Conservation (phyloP, 2,797 vertebrate genomes). For the Mormyrops attenuatus region DNA sequence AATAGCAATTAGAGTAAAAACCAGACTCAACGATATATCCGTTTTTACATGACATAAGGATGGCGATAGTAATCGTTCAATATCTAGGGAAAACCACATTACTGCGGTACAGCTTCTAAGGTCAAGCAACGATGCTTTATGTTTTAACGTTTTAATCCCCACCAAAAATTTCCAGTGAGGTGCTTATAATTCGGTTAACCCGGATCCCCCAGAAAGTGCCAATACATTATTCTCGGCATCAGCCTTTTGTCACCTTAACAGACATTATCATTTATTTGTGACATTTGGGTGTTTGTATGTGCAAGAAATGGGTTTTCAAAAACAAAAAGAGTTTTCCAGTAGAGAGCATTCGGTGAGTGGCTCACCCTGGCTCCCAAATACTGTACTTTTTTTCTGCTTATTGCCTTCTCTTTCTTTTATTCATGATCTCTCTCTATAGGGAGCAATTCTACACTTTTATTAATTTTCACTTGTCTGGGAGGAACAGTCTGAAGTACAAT, state of each 20-base stretch:
- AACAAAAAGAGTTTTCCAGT: constrained; percentile 14
- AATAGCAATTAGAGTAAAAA: not conserved
- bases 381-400: not conserved
- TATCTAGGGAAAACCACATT: not conserved
- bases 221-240: not conserved
- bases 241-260: not conserved
- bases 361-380: not conserved
- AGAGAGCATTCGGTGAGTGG: constrained; percentile 13
- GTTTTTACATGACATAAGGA: not conserved
- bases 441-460: constrained; percentile 13
- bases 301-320: not conserved
- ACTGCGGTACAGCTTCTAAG: not conserved
- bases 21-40: not conserved
- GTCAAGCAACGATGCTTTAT: not conserved
- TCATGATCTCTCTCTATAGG: constrained; percentile 21
- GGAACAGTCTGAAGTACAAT: not conserved
- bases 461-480: constrained; percentile 23
- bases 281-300: not conserved
- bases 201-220: not conserved
- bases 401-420: constrained; percentile 19
- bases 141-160: not conserved
- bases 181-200: not conserved
- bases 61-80: not conserved
- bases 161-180: not conserved
- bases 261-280: not conserved